Percentiles rank a stretch among this genome's conserved stretches.
phyloP scores from a whole-genome alignment of 2,113 vertebrate genomes.

The Nothobranchius kuhntae region DNA sequence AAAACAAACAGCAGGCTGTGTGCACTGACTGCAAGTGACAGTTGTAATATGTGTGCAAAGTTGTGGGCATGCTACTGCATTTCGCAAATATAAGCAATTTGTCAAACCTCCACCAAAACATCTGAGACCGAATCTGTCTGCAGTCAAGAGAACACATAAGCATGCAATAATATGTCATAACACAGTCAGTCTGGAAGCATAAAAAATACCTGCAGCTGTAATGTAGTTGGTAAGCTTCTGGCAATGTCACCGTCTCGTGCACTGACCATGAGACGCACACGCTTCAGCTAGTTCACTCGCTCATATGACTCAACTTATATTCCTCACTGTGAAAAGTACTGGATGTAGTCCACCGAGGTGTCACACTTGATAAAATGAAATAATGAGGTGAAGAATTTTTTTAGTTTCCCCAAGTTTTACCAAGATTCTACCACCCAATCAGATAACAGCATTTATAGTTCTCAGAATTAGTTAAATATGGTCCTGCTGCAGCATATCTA shows the following conservation, averaged over 20 bases:
- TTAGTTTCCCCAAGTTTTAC: background rate
- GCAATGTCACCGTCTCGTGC: background rate
- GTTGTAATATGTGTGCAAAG: background rate
- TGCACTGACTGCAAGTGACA: background rate
- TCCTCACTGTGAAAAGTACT: background rate
- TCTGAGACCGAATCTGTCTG: background rate
- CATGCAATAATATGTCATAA: background rate
- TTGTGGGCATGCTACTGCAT: background rate
- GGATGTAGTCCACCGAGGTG: background rate
- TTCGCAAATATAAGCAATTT: background rate
- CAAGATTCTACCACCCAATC: background rate
- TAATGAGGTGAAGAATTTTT: background rate
- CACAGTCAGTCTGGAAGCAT: background rate
- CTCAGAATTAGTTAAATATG: background rate
- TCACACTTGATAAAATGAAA: background rate
- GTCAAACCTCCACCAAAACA: background rate
- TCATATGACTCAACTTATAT: background rate
- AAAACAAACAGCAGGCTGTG: background rate
- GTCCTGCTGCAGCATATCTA: background rate
- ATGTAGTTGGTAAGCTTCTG: background rate
- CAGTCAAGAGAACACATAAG: background rate
- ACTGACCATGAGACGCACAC: background rate
- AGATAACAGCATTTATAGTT: background rate
- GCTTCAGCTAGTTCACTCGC: background rate
- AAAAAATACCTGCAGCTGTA: background rate